Evolutionary conservation across 2,888 invertebrate species (phyloP).

Genomic region (Lochmaea capreae): DNA sequence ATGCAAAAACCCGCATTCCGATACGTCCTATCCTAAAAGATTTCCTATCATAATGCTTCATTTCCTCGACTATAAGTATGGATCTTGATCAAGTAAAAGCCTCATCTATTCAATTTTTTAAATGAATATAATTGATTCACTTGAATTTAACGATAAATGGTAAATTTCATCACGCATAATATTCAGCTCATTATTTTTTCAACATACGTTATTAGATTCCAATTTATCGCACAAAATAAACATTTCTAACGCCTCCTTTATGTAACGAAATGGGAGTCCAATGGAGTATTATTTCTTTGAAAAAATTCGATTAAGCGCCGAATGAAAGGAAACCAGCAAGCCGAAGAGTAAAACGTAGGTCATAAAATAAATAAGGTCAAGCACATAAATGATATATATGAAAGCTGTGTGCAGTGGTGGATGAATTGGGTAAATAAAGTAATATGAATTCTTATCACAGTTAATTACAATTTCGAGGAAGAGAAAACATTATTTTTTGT

Average conservation of each 20-base stretch:
- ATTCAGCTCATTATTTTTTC: neutral
- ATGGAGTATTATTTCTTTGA: neutral
- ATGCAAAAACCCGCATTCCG: too few species aligned
- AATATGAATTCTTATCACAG: neutral
- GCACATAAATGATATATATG: conserved; percentile 41
- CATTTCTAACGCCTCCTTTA: neutral
- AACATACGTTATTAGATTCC: neutral
- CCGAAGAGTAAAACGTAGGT: conserved; percentile 26
- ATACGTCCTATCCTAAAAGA: too few species aligned
- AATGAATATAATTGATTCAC: too few species aligned
- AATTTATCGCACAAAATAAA: neutral
- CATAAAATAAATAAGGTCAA: conserved; percentile 43
- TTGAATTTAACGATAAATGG: neutral
- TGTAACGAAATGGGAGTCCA: neutral
- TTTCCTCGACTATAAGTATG: too few species aligned
- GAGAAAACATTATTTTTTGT: too few species aligned
- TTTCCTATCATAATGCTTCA: too few species aligned
- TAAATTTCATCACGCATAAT: neutral
- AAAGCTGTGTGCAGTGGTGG: neutral
- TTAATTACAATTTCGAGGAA: too few species aligned
- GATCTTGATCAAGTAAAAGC: too few species aligned
- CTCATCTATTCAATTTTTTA: too few species aligned
- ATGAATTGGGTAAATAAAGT: neutral
- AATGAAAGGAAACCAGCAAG: conserved; percentile 30
- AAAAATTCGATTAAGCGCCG: conserved; percentile 37